Conservation (phyloP, 2,888 invertebrate genomes). For the Lymantria dispar region DNA sequence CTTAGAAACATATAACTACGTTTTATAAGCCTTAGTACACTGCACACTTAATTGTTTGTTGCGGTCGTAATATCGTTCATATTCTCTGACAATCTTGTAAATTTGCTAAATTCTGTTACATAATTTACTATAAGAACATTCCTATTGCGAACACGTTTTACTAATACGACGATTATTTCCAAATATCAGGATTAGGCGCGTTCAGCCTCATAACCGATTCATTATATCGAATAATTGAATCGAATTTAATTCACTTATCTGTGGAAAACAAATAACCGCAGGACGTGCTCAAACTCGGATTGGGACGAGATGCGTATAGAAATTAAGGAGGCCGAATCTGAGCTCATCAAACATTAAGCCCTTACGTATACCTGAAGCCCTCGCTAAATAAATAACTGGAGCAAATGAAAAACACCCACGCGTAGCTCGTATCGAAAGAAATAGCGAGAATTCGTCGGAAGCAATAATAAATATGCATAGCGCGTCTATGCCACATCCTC, state of each 20-base stretch:
- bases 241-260: conserved; percentile 54
- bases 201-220: conserved; percentile 17
- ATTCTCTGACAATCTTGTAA: conserved; percentile 46
- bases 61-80: conserved; percentile 60
- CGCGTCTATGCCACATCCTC: conserved; percentile 79
- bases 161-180: conserved; percentile 24
- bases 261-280: conserved; percentile 41
- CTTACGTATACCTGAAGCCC: conserved; percentile 59
- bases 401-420: conserved; percentile 78
- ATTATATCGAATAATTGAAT: conserved; percentile 35
- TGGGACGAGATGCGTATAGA: conserved; percentile 52
- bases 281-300: conserved; percentile 58
- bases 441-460: conserved; percentile 72
- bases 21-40: conserved; percentile 47
- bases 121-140: conserved; percentile 50
- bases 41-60: conserved; percentile 56
- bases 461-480: conserved; percentile 81
- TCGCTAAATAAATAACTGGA: conserved; percentile 73
- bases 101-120: conserved; percentile 50
- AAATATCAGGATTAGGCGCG: conserved; percentile 18
- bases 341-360: conserved; percentile 78
- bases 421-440: conserved; percentile 54
- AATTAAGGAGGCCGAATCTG: conserved; percentile 71
- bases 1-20: conserved; percentile 45
- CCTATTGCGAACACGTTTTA: conserved; percentile 27